phyloP scores from a whole-genome alignment of 2,113 vertebrate genomes.

The Empidonax alnorum region DNA sequence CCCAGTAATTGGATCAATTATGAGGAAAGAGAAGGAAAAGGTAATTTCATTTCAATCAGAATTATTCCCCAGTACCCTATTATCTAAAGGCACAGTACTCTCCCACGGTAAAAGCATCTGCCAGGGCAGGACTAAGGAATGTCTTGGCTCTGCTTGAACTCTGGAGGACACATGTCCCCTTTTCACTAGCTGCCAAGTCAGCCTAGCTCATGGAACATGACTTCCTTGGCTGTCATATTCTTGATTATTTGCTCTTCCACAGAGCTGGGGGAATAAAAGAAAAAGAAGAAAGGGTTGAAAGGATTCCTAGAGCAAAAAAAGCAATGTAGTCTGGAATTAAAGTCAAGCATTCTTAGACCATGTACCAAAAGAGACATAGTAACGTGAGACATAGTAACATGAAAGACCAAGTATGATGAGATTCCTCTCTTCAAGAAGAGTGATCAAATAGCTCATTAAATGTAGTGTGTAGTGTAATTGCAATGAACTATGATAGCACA shows the following conservation, averaged over 20 bases:
- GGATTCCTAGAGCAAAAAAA: not conserved
- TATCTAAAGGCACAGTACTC: not conserved
- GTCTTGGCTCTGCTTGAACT: not conserved
- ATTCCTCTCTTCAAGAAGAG: not conserved
- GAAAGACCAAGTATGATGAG: not conserved
- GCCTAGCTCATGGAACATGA: not conserved
- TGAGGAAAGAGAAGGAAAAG: not conserved
- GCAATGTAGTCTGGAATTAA: not conserved
- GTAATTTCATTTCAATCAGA: slow-evolving; percentile 11
- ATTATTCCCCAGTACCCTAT: not conserved
- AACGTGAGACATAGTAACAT: not conserved
- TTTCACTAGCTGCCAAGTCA: not conserved
- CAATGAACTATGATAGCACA: not conserved
- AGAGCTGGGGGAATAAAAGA: too few species aligned
- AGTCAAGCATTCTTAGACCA: not conserved
- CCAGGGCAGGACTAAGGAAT: not conserved
- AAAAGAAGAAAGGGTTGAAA: not conserved
- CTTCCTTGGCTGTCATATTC: not conserved
- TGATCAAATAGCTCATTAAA: not conserved
- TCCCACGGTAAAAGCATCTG: not conserved
- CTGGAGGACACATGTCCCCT: not conserved
- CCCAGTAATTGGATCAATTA: not conserved
- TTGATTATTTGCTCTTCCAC: not conserved
- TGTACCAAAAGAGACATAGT: not conserved
- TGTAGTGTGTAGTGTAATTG: not conserved